Percentiles rank a stretch among this genome's conserved stretches.
These are phyloP conservation scores for Hypotaenidia okinawae DNA, from an alignment of 2,797 vertebrate genomes.

Conservation along the genomic window DNA sequence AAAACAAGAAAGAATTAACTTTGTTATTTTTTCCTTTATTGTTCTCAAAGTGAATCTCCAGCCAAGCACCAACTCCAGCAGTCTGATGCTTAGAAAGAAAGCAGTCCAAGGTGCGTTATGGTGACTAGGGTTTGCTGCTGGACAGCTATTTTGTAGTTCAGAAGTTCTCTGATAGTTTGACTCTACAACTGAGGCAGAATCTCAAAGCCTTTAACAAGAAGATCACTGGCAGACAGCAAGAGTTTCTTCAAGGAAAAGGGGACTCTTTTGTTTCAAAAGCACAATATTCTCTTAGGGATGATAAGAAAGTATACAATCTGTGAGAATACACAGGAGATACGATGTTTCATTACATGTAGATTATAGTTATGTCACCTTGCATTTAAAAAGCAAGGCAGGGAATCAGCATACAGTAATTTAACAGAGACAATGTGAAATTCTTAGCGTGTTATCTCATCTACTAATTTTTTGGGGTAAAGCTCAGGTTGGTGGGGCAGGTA, in stretches of 20 bases:
- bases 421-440: neutral
- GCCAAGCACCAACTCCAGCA: neutral
- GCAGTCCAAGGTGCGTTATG: neutral
- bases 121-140: neutral
- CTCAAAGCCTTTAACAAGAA: neutral
- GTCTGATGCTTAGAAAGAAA: neutral
- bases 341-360: conserved; percentile 59
- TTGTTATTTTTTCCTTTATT: neutral
- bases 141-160: neutral
- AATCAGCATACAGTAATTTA: neutral
- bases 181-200: neutral
- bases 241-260: neutral
- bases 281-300: conserved; percentile 4
- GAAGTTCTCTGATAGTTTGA: neutral
- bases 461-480: neutral
- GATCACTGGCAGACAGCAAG: neutral
- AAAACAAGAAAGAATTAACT: conserved; percentile 1
- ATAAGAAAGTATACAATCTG: neutral
- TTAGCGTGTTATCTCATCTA: neutral
- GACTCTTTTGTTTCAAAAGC: conserved; percentile 1
- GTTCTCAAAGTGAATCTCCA: neutral
- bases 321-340: neutral
- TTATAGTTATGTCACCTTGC: conserved; percentile 28
- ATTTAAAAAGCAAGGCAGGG: conserved; percentile 21
- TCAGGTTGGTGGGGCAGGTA: neutral